These are phyloP conservation scores for Typhlichthys eigenmanni DNA, from an alignment of 2,797 vertebrate species.

Conservation along the genomic window DNA sequence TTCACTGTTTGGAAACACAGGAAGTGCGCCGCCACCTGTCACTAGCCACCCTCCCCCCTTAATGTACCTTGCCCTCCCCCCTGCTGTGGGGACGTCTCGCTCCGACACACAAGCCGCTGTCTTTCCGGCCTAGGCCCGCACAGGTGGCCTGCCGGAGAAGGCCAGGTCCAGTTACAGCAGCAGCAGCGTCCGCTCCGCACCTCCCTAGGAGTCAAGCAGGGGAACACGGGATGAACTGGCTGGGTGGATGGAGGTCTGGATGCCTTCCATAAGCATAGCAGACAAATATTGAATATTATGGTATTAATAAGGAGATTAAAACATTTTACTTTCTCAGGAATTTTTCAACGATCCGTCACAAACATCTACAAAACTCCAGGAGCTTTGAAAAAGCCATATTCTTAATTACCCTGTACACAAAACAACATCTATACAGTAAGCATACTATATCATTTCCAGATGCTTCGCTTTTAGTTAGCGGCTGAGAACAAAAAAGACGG, in stretches of 20 bases:
- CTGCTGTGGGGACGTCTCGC: slow-evolving; percentile 69
- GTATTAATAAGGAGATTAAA: too few relatives aligned
- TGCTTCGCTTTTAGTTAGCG: slow-evolving; percentile 10
- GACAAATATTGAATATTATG: too few relatives aligned
- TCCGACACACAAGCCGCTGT: slow-evolving; percentile 76
- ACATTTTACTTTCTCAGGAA: too few relatives aligned
- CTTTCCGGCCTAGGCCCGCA: slow-evolving; percentile 68
- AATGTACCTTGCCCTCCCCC: slow-evolving; percentile 60
- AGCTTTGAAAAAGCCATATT: too few relatives aligned
- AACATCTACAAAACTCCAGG: too few relatives aligned
- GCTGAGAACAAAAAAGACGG: too few relatives aligned
- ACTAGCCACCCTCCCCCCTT: slow-evolving; percentile 26
- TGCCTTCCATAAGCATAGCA: too few relatives aligned
- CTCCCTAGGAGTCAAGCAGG: slow-evolving; percentile 45
- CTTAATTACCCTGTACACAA: not conserved
- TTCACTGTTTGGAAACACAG: slow-evolving; percentile 30
- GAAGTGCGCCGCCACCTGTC: slow-evolving; percentile 74
- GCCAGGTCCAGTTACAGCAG: slow-evolving; percentile 64
- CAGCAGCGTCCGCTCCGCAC: slow-evolving; percentile 4
- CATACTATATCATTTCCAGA: not conserved
- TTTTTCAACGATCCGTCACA: too few relatives aligned
- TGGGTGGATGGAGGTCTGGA: too few relatives aligned
- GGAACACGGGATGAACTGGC: not conserved
- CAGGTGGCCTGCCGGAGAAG: slow-evolving; percentile 72
- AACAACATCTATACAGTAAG: too few relatives aligned